Base-by-base conservation (phyloP, 2,797 vertebrate genomes). In the Lepus townsendii region DNA sequence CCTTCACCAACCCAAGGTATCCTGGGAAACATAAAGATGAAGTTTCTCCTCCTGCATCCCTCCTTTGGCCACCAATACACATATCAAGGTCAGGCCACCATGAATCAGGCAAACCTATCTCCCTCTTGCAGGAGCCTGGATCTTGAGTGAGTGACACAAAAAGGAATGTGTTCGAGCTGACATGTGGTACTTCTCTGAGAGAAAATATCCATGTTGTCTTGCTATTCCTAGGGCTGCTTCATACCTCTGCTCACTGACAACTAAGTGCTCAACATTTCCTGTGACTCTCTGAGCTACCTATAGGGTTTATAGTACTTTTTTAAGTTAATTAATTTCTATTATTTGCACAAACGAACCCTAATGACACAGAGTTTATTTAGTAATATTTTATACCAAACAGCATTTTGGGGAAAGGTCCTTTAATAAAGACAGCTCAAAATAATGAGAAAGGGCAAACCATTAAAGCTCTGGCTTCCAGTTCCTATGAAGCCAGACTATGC, bases 361-460 rank as follows among this genome's bases (percentile, higher is more conserved):
- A 73, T 38, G 68, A 84, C 20, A 50, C 22, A 54, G 8, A 78
- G 22, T 65, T 80, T 73, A 80, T 76, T 69, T 42, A 57, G 71
- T 65, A 78, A 93, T 54, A n/a, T 78, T 79, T 96, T 94, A 47
- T 76, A 76, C 3, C 85, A 60, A 69, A 16, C 6, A 73, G 66
- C 83, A 32, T 90, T 94, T 92, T 19, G 52, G 19, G 35, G 7
- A 95, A 96, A 91, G 26, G 30, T 76, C 71, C 27, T 83, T 87
- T 63, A 91, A 91, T 0, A 10, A 75, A 80, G 32, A 57, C 38
- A 62, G 8, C 77, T 96, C 52, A 86, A 83, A 92, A 92, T 78
- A 88, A 82, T n/a, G 54, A 85, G 79, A 71, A 83, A 68, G 5
- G 65, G 88, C 60, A 77, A 24, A 77, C 0, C 63, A n/a, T 38